Evolutionary conservation across 2,888 invertebrate species (phyloP).

Genomic region (Pharmacophagus antenor): DNA sequence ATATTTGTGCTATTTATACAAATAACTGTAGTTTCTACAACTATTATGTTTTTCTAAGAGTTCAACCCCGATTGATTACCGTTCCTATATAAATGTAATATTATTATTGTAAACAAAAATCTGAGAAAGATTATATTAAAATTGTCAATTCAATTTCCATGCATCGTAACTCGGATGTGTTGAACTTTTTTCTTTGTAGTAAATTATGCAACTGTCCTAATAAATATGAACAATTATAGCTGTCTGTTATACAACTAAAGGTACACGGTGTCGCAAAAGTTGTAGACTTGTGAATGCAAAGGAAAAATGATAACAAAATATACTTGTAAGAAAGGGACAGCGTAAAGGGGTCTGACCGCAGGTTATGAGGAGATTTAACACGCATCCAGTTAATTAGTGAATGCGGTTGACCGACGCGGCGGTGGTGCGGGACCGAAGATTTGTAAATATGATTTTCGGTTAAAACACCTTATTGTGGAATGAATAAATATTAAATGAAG

Average conservation of each 20-base stretch:
- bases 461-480: constrained; percentile 66
- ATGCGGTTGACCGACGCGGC: constrained; percentile 74
- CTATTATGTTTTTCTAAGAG: no score
- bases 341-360: constrained; percentile 66
- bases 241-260: background rate
- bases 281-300: constrained; percentile 29
- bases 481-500: background rate
- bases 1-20: no score
- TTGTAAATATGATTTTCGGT: constrained; percentile 71
- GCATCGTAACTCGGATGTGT: no score
- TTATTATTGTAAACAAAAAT: no score
- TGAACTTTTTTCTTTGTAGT: background rate
- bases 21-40: no score
- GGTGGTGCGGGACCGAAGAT: constrained; percentile 58
- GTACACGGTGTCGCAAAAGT: background rate
- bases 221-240: background rate
- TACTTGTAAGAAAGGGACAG: constrained; percentile 53
- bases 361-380: constrained; percentile 77
- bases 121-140: no score
- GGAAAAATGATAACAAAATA: constrained; percentile 39
- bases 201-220: background rate
- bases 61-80: no score
- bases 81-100: no score
- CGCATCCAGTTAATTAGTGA: constrained; percentile 78
- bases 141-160: no score